Conservation (phyloP, 2,113 vertebrate genomes). For the Pteronura brasiliensis region DNA sequence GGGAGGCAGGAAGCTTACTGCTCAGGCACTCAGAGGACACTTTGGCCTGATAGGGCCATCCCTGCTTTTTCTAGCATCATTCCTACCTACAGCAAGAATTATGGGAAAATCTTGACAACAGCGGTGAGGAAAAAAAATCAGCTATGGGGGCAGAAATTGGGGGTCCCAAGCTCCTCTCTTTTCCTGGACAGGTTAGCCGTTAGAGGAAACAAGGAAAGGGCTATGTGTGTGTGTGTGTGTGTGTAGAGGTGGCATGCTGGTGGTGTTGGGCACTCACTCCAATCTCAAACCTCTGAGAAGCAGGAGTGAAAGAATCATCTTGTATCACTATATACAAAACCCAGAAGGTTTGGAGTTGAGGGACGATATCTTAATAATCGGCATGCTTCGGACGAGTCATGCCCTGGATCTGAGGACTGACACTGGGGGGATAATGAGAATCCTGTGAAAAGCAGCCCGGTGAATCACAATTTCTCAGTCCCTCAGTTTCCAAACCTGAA, state of each 20-base stretch:
- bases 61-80: neutral
- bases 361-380: neutral
- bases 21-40: neutral
- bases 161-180: neutral
- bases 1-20: neutral
- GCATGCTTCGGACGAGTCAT: neutral
- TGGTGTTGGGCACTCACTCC: neutral
- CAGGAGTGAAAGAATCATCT: neutral
- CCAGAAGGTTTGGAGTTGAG: neutral
- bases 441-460: neutral
- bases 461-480: neutral
- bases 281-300: neutral
- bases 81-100: neutral
- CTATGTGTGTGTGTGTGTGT: neutral
- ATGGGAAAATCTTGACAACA: neutral
- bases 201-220: neutral
- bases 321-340: neutral
- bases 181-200: neutral
- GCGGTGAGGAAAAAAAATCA: neutral
- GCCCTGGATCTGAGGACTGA: neutral
- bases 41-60: neutral
- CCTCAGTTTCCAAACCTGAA: neutral
- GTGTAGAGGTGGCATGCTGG: neutral
- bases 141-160: accelerated
- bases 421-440: neutral